phyloP scores from a whole-genome alignment of 1,140 invertebrate species.

The Trichomalopsis sarcophagae region DNA sequence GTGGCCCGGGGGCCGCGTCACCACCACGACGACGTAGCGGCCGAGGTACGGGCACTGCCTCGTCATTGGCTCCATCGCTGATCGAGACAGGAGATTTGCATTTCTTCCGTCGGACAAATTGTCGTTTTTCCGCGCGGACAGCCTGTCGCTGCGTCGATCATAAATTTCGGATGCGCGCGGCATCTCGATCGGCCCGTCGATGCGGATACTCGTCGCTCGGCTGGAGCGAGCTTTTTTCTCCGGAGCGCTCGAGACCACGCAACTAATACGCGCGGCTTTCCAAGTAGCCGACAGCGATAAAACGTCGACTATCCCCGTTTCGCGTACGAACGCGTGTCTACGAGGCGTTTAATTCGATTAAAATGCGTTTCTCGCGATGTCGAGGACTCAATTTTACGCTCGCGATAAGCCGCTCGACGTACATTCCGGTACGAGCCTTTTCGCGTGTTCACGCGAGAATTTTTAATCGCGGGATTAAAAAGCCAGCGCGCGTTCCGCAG shows the following conservation, averaged over 20 bases:
- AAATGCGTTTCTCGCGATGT: not conserved
- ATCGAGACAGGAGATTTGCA: too few relatives aligned
- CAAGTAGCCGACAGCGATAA: too few relatives aligned
- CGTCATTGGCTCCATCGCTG: slow-evolving; percentile 68
- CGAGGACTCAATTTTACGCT: slow-evolving; percentile 38
- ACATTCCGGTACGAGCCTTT: not conserved
- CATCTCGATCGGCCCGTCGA: not conserved
- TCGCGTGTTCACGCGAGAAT: slow-evolving; percentile 2
- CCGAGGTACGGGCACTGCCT: slow-evolving; percentile 68
- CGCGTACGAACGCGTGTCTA: slow-evolving; percentile 26
- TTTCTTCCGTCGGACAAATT: too few relatives aligned
- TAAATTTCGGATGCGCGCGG: slow-evolving; percentile 60
- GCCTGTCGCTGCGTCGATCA: slow-evolving; percentile 53
- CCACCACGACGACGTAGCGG: slow-evolving; percentile 68
- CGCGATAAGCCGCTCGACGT: not conserved
- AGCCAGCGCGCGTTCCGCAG: not conserved
- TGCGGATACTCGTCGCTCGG: not conserved
- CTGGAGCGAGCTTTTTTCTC: not conserved
- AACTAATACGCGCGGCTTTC: too few relatives aligned
- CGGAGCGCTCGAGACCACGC: too few relatives aligned
- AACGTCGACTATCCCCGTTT: too few relatives aligned
- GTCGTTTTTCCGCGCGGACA: slow-evolving; percentile 25
- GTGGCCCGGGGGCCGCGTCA: slow-evolving; percentile 59
- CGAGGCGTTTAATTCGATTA: slow-evolving; percentile 46
- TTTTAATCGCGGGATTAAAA: slow-evolving; percentile 30